Percentiles rank a stretch among this genome's conserved stretches.
Evolutionary conservation across 1,140 invertebrate genomes (phyloP).

Genomic region (Sycophaga agraensis): DNA sequence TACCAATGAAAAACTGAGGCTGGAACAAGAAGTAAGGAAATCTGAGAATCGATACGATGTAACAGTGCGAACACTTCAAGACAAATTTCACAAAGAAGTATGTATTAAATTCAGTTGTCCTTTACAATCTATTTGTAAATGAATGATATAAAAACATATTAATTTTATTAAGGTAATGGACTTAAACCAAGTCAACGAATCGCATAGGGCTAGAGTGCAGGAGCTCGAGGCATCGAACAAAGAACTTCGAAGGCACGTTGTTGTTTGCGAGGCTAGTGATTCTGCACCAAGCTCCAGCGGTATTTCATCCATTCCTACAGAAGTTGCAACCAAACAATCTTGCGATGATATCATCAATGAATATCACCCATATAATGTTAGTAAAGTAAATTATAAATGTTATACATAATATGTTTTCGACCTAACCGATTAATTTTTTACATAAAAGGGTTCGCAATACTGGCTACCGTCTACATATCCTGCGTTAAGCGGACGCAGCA

Average conservation of each 20-base stretch:
- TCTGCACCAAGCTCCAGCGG: conserved; percentile 53
- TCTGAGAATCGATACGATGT: conserved; percentile 45
- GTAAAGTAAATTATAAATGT: conserved; percentile 10
- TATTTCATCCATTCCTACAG: conserved; percentile 48
- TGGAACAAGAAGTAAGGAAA: conserved; percentile 56
- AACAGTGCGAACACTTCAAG: conserved; percentile 41
- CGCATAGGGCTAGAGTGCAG: conserved; percentile 45
- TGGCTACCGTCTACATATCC: conserved; percentile 47
- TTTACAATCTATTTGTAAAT: background rate
- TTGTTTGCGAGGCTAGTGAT: conserved; percentile 48
- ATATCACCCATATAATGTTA: conserved; percentile 48
- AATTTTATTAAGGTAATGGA: conserved; percentile 42
- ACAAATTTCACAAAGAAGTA: conserved; percentile 53
- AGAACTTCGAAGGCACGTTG: conserved; percentile 49
- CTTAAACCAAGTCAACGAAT: conserved; percentile 52
- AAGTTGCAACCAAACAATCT: conserved; percentile 39
- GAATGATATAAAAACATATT: background rate
- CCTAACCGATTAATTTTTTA: background rate
- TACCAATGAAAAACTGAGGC: conserved; percentile 62
- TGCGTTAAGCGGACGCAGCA: conserved; percentile 41
- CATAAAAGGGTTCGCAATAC: conserved; percentile 38
- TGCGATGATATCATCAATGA: conserved; percentile 46
- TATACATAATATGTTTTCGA: background rate
- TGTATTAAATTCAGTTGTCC: background rate
- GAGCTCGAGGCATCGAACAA: conserved; percentile 50